Evolutionary conservation across 2,113 vertebrate species (phyloP).

Genomic region (Oceanodroma tethys): DNA sequence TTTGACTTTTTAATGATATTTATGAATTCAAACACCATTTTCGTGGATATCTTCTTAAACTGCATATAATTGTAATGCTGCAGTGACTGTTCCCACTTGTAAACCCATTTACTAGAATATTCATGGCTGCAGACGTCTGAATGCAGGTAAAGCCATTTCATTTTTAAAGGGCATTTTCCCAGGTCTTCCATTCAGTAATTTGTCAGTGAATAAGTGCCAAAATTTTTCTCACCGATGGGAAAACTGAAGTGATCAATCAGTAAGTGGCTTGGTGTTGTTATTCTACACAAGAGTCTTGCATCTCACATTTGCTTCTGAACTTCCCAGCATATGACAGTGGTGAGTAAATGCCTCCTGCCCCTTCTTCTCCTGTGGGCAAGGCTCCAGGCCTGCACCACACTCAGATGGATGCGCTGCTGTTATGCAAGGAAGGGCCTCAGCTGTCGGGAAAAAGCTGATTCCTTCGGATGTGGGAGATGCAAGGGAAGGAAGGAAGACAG

Average conservation of each 20-base stretch:
- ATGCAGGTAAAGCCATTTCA: background rate
- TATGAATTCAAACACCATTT: background rate
- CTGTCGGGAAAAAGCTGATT: background rate
- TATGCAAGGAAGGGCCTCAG: background rate
- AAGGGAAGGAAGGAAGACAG: background rate
- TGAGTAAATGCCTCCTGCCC: background rate
- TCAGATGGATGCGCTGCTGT: background rate
- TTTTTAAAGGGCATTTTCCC: background rate
- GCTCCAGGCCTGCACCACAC: background rate
- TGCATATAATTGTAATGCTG: background rate
- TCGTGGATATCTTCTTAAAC: background rate
- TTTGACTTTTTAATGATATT: background rate
- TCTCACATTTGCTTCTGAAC: background rate
- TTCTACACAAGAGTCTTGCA: background rate
- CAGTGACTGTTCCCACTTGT: background rate
- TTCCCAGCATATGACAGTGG: background rate
- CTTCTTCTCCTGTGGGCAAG: background rate
- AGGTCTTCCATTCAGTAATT: background rate
- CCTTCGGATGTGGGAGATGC: background rate
- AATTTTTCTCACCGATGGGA: background rate
- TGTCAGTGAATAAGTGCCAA: background rate
- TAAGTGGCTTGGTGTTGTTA: background rate
- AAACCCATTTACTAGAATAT: background rate
- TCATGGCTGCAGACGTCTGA: background rate
- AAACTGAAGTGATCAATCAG: background rate